These are phyloP conservation scores for Aphelocoma californica DNA, from an alignment of 2,797 vertebrate genomes.

Conservation along the genomic window DNA sequence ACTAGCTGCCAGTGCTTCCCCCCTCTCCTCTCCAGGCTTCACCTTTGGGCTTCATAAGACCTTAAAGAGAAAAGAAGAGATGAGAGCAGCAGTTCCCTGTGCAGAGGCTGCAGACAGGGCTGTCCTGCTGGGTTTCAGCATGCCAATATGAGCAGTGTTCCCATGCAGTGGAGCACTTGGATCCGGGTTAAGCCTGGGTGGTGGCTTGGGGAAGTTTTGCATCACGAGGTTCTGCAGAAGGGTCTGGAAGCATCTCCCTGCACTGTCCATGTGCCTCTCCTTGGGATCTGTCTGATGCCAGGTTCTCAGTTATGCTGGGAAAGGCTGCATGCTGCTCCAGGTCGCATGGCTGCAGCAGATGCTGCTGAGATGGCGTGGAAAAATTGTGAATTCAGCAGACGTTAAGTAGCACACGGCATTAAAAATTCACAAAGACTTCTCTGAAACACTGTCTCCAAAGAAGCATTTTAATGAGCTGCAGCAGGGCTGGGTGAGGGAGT, in stretches of 20 bases:
- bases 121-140: not conserved
- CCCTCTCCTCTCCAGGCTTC: not conserved
- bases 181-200: rapidly evolving
- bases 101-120: not conserved
- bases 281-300: not conserved
- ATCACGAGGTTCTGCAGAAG: not conserved
- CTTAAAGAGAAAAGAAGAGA: not conserved
- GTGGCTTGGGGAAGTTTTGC: not conserved
- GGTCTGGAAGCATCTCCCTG: not conserved
- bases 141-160: rapidly evolving
- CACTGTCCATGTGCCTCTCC: rapidly evolving
- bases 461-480: not conserved
- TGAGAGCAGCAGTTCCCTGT: not conserved
- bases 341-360: not conserved
- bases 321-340: not conserved
- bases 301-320: rapidly evolving
- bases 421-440: constrained; percentile 55
- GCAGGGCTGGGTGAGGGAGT: not conserved
- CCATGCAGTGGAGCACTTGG: rapidly evolving
- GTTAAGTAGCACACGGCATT: not conserved
- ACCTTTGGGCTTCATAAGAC: rapidly evolving
- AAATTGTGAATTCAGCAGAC: constrained; percentile 49
- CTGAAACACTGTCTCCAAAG: not conserved
- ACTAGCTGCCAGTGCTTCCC: rapidly evolving
- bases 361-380: not conserved